Evolutionary conservation across 2,797 vertebrate species (phyloP).

Genomic region (Clarias platycephalus): DNA sequence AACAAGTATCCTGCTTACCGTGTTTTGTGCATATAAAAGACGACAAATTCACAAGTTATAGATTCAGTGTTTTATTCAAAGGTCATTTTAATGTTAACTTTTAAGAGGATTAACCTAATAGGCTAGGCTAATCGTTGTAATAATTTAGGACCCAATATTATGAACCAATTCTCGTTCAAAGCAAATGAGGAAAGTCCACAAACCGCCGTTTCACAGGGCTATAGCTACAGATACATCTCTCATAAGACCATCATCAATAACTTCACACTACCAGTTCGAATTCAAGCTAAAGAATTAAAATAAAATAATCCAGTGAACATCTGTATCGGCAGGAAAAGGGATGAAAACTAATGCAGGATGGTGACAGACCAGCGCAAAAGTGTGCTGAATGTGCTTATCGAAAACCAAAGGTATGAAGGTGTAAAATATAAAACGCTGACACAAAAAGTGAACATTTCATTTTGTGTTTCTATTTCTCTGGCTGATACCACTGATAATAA

Average conservation of each 20-base stretch:
- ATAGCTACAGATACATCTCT: conserved; percentile 53
- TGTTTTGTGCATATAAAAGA: background rate
- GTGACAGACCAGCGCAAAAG: conserved; percentile 73
- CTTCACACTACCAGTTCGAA: conserved; percentile 74
- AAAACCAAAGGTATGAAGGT: conserved; percentile 79
- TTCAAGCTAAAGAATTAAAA: conserved; percentile 62
- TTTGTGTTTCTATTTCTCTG: conserved; percentile 68
- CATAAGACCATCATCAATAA: conserved; percentile 67
- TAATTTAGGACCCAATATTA: conserved; percentile 67
- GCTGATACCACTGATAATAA: conserved; percentile 77
- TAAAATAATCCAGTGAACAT: conserved; percentile 62
- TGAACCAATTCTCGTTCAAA: conserved; percentile 64
- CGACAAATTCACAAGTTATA: conserved; percentile 21
- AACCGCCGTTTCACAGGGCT: conserved; percentile 55
- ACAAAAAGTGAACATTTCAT: conserved; percentile 80
- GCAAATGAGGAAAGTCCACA: conserved; percentile 79
- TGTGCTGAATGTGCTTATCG: conserved; percentile 73
- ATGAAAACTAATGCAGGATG: conserved; percentile 72
- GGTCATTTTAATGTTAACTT: conserved; percentile 69
- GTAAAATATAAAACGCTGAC: conserved; percentile 90
- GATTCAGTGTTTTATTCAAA: conserved; percentile 66
- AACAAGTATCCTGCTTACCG: background rate
- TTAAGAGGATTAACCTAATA: conserved; percentile 69
- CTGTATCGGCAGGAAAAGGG: conserved; percentile 72
- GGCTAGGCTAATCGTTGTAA: conserved; percentile 51